Evolutionary conservation across 2,888 invertebrate genomes (phyloP), one percentile per base, ranked within the genome.

Genomic region (Ochropleura plecta): DNA sequence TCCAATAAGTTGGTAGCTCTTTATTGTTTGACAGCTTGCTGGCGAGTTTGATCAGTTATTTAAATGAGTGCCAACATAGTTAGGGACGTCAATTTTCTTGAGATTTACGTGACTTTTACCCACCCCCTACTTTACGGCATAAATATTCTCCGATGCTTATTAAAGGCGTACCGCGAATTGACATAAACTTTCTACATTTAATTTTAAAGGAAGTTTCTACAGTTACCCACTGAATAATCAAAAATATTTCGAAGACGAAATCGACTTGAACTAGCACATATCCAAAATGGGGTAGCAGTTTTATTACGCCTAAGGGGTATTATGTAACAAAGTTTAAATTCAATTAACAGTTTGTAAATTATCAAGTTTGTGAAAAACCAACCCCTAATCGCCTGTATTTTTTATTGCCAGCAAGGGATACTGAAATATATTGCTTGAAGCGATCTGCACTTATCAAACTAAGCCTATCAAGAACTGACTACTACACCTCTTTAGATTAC

Each of bases 31-130:
- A 94, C 93, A 92, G 90, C 90, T 90, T 90, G 80, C 84, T 89
- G 88, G 85, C 85, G 90, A 92, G 90, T 93, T 93, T 92, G 93
- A 95, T 94, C 93, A 93, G 92, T 91, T 94, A 95, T 95, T 95
- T 93, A 95, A 95, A 95, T 95, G 91, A 94, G 90, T 88, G 87
- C 85, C 91, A 92, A 93, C 91, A 88, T 91, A 90, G 93, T 94
- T 93, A 94, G 88, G 89, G 91, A 90, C 92, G 94, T 94, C 94
- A 95, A 94, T 93, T 93, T 93, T 91, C 89, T 90, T 88, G 86
- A 90, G 88, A 85, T 91, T 92, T 91, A 93, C 93, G 92, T 93
- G 92, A 91, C 91, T 88, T 72, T 81, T 69, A 81, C 79, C 83
- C 81, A 63, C 18, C 82, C 67, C 72, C 60, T 74, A 78, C 85